These are phyloP conservation scores for Campoplex capitator DNA, from an alignment of 2,888 invertebrate species.

Conservation along the genomic window DNA sequence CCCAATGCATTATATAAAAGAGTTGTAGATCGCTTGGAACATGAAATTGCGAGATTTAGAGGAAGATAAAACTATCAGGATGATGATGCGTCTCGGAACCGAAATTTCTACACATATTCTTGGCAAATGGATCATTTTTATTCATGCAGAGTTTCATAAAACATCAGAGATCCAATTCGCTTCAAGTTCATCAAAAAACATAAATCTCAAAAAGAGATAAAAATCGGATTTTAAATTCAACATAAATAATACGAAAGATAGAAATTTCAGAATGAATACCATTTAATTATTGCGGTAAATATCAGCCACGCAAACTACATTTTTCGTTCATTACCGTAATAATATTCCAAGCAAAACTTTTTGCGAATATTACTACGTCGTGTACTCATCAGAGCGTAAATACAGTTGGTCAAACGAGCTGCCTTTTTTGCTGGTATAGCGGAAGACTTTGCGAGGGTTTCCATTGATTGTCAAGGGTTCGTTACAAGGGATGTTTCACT, in stretches of 20 bases:
- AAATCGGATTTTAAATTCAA: not conserved
- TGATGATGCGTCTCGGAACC: not conserved
- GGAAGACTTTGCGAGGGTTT: not conserved
- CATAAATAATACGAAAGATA: not conserved
- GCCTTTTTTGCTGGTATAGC: slow-evolving; percentile 6
- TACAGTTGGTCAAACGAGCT: not conserved
- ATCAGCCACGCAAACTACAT: not conserved
- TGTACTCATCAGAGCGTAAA: not conserved
- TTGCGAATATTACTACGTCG: not conserved
- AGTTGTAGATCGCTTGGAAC: not conserved
- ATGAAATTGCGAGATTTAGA: not conserved
- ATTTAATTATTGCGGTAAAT: not conserved
- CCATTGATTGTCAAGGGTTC: slow-evolving; percentile 6
- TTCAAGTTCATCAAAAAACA: not conserved
- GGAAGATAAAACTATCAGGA: not conserved
- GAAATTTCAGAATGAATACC: not conserved
- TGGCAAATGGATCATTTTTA: slow-evolving; percentile 18
- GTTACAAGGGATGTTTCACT: not conserved
- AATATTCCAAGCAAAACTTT: not conserved
- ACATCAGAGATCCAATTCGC: not conserved
- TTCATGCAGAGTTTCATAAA: slow-evolving; percentile 9
- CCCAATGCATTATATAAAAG: not conserved
- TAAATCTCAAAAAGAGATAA: not conserved
- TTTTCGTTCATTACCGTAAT: not conserved
- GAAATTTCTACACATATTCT: slow-evolving; percentile 18